Base-by-base conservation (phyloP, 2,888 invertebrate genomes). In the Eristalinus sepulchralis region DNA sequence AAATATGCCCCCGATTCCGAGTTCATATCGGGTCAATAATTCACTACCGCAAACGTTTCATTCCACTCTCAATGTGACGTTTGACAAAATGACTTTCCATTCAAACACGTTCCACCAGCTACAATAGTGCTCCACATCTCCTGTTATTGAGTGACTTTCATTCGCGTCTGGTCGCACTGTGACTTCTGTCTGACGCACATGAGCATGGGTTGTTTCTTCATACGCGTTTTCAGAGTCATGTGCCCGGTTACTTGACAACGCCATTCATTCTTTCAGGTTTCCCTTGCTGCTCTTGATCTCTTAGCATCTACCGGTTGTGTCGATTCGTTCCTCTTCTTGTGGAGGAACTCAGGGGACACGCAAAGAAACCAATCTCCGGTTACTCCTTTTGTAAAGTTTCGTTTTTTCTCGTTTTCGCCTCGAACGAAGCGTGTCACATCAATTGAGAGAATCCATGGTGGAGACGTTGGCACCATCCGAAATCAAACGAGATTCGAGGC, bases 391-490 rank as follows among this genome's bases (percentile, higher is more conserved):
- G 62, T 47, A 62, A 57, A 66, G 17, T 60, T 33, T 67, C 27
- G n/a, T 70, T 53, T 63, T 47, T 20, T 39, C 60, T 63, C 79
- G 60, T 60, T 64, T 36, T 63, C 62, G 10, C 36, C 62, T 72
- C 67, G 57, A 73, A 27, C 73, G 59, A 83, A 83, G 83, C 67
- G 73, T 83, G 83, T 83, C 79, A 68, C 83, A 73, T 73, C 68
- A 71, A 63, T 79, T 72, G 76, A 64, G 11, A n/a, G 34, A 59
- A 82, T 68, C 47, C 36, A n/a, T 1, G 47, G n/a, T 39, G 39
- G 39, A n/a, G 47, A 47, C 47, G 47, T 5, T 17, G 47, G 17
- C 17, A 47, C 47, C 17, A 17, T 47, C 47, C 17, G 17, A n/a
- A 17, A 47, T 17, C 17, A 47, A 62, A 62, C 55, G 62, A 77